These are phyloP conservation scores for Limnothrissa miodon DNA, from an alignment of 2,113 vertebrate species.

Conservation along the genomic window DNA sequence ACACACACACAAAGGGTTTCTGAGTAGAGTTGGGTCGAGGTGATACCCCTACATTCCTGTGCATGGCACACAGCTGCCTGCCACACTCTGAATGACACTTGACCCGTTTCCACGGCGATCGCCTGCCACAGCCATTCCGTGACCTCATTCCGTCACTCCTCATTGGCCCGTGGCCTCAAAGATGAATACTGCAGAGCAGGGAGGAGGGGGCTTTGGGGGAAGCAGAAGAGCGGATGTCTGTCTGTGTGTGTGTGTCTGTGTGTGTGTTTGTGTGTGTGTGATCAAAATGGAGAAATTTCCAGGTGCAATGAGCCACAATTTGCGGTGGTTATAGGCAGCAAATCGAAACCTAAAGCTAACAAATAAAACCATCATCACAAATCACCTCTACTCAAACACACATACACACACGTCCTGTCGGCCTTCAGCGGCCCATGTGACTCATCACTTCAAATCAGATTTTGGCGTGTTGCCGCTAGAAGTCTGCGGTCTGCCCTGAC, in stretches of 20 bases:
- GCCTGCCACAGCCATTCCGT: conserved; percentile 42
- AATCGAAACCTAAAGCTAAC: no score
- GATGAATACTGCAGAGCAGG: conserved; percentile 14
- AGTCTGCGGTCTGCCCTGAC: neutral
- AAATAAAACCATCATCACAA: no score
- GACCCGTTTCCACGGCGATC: conserved; percentile 49
- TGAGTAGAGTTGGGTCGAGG: neutral
- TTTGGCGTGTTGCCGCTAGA: neutral
- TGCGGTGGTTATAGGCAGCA: neutral
- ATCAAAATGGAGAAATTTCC: neutral
- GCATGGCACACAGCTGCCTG: neutral
- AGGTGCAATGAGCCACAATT: neutral
- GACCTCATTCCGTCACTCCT: conserved; percentile 56
- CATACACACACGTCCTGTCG: neutral
- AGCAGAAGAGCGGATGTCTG: neutral
- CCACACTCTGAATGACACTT: conserved; percentile 27
- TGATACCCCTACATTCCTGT: conserved; percentile 2
- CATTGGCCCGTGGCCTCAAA: conserved; percentile 21
- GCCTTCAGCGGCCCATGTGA: neutral
- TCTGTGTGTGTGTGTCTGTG: conserved; percentile 16
- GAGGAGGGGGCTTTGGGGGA: neutral
- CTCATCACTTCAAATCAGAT: conserved; percentile 13
- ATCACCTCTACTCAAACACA: no score
- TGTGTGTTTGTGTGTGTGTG: conserved; percentile 7
- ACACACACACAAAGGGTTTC: neutral